phyloP scores from a whole-genome alignment of 2,888 invertebrate species.

The Yponomeuta evonymella region DNA sequence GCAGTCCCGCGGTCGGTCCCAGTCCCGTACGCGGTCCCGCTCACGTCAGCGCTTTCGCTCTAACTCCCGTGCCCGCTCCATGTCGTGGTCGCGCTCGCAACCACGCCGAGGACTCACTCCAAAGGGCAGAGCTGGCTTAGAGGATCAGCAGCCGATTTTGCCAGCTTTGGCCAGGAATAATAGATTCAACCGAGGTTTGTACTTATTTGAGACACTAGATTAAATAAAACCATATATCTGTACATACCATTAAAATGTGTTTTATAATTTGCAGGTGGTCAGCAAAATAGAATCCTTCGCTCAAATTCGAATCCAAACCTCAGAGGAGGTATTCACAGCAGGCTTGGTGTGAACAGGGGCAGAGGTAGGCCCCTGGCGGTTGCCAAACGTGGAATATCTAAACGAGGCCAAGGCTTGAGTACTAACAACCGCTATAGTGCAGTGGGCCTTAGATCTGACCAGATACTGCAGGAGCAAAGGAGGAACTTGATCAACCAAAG shows the following conservation, averaged over 20 bases:
- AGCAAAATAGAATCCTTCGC: conserved; percentile 43
- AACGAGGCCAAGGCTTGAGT: conserved; percentile 57
- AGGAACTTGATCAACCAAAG: conserved; percentile 45
- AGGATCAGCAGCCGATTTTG: conserved; percentile 42
- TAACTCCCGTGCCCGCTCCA: conserved; percentile 46
- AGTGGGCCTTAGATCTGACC: conserved; percentile 66
- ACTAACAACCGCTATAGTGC: conserved; percentile 57
- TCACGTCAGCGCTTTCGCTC: conserved; percentile 38
- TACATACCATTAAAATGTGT: not conserved
- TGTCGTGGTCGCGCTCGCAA: conserved; percentile 46
- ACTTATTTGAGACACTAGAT: not conserved
- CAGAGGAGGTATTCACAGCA: conserved; percentile 49
- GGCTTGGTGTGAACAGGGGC: conserved; percentile 54
- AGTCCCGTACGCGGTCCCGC: conserved; percentile 30
- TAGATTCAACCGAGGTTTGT: conserved; percentile 39
- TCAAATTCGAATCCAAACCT: conserved; percentile 47
- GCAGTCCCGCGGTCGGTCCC: conserved; percentile 38
- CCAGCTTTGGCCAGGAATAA: conserved; percentile 40
- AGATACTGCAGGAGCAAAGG: conserved; percentile 56
- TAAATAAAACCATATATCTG: too few relatives aligned
- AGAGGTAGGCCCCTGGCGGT: conserved; percentile 57
- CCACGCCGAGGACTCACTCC: conserved; percentile 50
- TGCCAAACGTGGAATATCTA: conserved; percentile 62
- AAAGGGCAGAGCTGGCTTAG: conserved; percentile 59
- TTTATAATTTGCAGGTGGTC: conserved; percentile 39